phyloP scores from a whole-genome alignment of 1,140 invertebrate species.

The Phenacoccus solenopsis region DNA sequence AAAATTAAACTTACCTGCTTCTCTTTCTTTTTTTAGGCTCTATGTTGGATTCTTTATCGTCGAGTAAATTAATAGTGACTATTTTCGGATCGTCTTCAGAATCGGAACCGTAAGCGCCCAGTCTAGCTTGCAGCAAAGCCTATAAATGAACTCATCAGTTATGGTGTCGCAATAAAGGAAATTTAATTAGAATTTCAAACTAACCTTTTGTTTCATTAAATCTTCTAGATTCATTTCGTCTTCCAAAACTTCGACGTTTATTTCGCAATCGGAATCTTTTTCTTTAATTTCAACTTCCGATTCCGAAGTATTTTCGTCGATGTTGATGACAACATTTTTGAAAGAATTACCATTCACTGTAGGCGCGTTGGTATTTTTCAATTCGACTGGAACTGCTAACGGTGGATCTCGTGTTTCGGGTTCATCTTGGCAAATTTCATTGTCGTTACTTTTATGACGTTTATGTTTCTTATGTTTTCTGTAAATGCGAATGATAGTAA shows the following conservation, averaged over 20 bases:
- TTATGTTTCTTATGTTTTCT: slow-evolving; percentile 41
- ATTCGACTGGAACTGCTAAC: slow-evolving; percentile 35
- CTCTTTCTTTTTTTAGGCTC: slow-evolving; percentile 18
- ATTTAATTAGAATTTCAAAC: slow-evolving; percentile 18
- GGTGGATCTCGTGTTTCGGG: slow-evolving; percentile 22
- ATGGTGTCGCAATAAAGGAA: not conserved
- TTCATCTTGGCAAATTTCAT: slow-evolving; percentile 16
- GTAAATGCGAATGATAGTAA: slow-evolving; percentile 21
- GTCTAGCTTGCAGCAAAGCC: slow-evolving; percentile 44
- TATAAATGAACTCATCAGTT: slow-evolving; percentile 26
- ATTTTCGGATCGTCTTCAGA: slow-evolving; percentile 23
- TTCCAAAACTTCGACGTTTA: slow-evolving; percentile 60
- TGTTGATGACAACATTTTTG: slow-evolving; percentile 22
- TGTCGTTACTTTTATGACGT: slow-evolving; percentile 31
- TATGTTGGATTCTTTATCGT: slow-evolving; percentile 29
- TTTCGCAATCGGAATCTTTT: slow-evolving; percentile 49
- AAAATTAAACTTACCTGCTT: slow-evolving; percentile 6
- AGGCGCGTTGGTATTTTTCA: slow-evolving; percentile 31
- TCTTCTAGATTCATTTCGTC: slow-evolving; percentile 79
- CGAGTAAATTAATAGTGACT: slow-evolving; percentile 29
- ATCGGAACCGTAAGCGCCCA: slow-evolving; percentile 35
- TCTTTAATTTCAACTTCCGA: slow-evolving; percentile 49
- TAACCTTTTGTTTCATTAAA: slow-evolving; percentile 73
- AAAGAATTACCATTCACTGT: slow-evolving; percentile 19
- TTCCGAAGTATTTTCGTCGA: slow-evolving; percentile 52